Percentiles rank a stretch among this genome's conserved stretches.
phyloP scores from a whole-genome alignment of 2,888 invertebrate species.

The Drosophila falleni region DNA sequence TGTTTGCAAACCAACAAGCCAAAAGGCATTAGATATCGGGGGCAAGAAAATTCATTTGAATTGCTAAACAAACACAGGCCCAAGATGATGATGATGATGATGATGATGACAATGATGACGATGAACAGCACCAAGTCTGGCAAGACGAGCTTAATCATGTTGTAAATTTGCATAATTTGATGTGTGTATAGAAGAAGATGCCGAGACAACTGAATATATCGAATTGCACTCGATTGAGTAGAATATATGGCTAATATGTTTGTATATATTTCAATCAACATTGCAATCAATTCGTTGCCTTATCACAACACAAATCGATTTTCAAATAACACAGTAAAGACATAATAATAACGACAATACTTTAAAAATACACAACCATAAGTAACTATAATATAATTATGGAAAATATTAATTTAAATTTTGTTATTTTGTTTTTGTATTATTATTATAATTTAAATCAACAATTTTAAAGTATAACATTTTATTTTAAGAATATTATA shows the following conservation, averaged over 20 bases:
- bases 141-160: constrained; percentile 77
- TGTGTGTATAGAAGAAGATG: constrained; percentile 47
- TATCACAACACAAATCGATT: constrained; percentile 33
- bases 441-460: too few species aligned
- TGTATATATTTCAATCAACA: constrained; percentile 53
- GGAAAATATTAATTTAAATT: too few species aligned
- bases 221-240: constrained; percentile 6
- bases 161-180: constrained; percentile 80
- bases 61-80: constrained; percentile 74
- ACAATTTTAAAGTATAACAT: too few species aligned
- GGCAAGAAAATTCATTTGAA: constrained; percentile 74
- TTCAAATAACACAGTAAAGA: background rate
- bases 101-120: background rate
- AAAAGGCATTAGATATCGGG: constrained; percentile 26
- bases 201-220: constrained; percentile 31
- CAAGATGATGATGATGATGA: background rate
- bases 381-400: too few species aligned
- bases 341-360: background rate
- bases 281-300: constrained; percentile 30
- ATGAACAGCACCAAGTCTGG: constrained; percentile 15
- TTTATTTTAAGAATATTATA: too few species aligned
- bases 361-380: background rate
- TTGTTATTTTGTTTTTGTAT: too few species aligned
- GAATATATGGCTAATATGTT: constrained; percentile 31
- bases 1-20: constrained; percentile 48